These are phyloP conservation scores for Melipona bicolor DNA, from an alignment of 2,888 invertebrate species.

Conservation along the genomic window DNA sequence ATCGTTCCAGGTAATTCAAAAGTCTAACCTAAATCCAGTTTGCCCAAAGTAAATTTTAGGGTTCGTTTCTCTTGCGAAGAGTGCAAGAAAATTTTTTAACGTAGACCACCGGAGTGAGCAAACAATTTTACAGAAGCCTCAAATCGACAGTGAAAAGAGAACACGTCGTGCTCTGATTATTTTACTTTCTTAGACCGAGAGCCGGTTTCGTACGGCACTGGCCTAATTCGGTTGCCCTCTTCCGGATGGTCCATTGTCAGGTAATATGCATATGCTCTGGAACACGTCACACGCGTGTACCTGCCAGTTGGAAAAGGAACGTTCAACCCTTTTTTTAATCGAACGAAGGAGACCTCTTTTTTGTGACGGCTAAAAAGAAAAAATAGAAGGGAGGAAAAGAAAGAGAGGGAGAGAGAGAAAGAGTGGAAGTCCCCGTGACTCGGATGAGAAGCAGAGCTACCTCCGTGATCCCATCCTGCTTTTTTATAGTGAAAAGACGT, in stretches of 20 bases:
- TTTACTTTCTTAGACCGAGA: not conserved
- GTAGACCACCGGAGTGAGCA: not conserved
- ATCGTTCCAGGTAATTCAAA: not conserved
- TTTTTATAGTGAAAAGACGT: constrained; percentile 77
- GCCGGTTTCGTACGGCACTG: constrained; percentile 59
- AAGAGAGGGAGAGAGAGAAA: constrained; percentile 32
- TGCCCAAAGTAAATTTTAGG: too few species aligned
- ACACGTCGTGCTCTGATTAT: not conserved
- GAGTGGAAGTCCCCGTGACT: constrained; percentile 62
- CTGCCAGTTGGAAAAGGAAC: constrained; percentile 74
- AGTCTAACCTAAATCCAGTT: too few species aligned
- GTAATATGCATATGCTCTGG: constrained; percentile 78
- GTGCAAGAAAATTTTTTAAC: not conserved
- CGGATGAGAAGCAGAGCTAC: constrained; percentile 71
- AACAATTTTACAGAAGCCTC: not conserved
- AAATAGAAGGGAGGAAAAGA: constrained; percentile 21
- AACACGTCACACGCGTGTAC: constrained; percentile 74
- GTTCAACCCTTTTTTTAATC: constrained; percentile 72
- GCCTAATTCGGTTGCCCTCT: constrained; percentile 63
- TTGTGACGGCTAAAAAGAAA: constrained; percentile 61
- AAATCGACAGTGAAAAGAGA: not conserved
- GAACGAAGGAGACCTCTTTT: constrained; percentile 68
- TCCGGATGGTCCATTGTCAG: constrained; percentile 72
- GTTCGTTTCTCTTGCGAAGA: not conserved
- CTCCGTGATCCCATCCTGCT: constrained; percentile 75